Conservation (phyloP, 2,797 vertebrate species). For the Acestrorhynchus altus region DNA sequence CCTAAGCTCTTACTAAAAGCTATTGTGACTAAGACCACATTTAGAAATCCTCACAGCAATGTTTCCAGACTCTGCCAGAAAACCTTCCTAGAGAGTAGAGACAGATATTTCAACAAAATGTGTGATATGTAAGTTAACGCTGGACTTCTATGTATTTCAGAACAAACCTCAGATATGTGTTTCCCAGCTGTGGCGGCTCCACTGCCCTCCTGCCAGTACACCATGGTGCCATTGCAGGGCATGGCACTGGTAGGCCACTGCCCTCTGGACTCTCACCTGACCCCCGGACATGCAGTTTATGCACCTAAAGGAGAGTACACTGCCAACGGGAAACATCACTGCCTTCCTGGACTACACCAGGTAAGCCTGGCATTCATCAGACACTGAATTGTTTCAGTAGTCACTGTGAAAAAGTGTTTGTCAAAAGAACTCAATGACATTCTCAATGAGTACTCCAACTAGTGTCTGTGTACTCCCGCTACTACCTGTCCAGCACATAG, state of each 20-base stretch:
- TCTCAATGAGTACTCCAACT: no score
- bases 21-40: no score
- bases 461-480: no score
- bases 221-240: slow-evolving; percentile 93
- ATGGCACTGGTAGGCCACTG: slow-evolving; percentile 82
- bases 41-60: no score
- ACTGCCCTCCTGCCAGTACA: slow-evolving; percentile 92
- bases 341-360: slow-evolving; percentile 79
- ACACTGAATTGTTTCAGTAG: background rate
- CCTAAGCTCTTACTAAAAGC: no score
- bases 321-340: slow-evolving; percentile 78
- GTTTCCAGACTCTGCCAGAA: no score
- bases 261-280: slow-evolving; percentile 76
- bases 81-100: no score
- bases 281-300: slow-evolving; percentile 71
- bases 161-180: slow-evolving; percentile 90
- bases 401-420: no score
- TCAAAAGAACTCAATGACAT: background rate
- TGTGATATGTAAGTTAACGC: background rate
- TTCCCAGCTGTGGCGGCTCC: slow-evolving; percentile 85
- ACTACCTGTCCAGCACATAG: no score
- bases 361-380: slow-evolving; percentile 65
- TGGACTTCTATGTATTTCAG: slow-evolving; percentile 69
- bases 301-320: slow-evolving; percentile 69
- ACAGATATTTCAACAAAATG: no score